These are phyloP conservation scores for Trachythela sp. DNA, from an alignment of 64 coral and sea anemone genomes.

Conservation along the genomic window DNA sequence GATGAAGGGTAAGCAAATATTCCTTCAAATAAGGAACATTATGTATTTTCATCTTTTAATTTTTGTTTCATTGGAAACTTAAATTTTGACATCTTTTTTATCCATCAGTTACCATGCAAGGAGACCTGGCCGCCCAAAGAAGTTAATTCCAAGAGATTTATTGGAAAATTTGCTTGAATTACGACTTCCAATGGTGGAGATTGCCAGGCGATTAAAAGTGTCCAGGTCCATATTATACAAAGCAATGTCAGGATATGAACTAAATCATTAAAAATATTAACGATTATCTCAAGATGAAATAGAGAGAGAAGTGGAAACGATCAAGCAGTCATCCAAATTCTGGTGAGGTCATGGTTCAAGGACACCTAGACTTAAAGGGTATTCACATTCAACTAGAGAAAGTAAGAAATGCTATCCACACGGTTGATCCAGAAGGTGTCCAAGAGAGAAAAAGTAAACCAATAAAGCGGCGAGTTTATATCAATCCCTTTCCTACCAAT, in stretches of 20 bases:
- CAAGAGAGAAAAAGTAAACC: no score
- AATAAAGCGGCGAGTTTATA: constrained; percentile 39
- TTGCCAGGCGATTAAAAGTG: background rate
- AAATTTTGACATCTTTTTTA: no score
- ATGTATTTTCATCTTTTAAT: background rate
- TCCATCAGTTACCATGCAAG: background rate
- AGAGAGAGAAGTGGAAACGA: background rate
- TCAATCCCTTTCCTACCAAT: constrained; percentile 33
- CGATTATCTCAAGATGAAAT: background rate
- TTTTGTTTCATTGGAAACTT: background rate
- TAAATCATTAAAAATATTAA: background rate
- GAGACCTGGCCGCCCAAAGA: no score
- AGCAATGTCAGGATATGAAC: background rate
- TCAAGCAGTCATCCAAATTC: constrained; percentile 42
- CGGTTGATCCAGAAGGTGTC: no score
- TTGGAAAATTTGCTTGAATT: background rate
- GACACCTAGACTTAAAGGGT: constrained; percentile 26
- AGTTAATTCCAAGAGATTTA: background rate
- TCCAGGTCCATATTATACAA: background rate
- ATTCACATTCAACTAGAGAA: background rate
- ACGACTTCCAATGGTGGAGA: background rate
- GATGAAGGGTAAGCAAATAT: background rate
- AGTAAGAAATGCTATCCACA: constrained; percentile 20
- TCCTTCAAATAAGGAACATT: background rate
- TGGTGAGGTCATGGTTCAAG: constrained; percentile 46